Conservation (phyloP, 1,140 invertebrate genomes). For the Mactra quadrangularis region DNA sequence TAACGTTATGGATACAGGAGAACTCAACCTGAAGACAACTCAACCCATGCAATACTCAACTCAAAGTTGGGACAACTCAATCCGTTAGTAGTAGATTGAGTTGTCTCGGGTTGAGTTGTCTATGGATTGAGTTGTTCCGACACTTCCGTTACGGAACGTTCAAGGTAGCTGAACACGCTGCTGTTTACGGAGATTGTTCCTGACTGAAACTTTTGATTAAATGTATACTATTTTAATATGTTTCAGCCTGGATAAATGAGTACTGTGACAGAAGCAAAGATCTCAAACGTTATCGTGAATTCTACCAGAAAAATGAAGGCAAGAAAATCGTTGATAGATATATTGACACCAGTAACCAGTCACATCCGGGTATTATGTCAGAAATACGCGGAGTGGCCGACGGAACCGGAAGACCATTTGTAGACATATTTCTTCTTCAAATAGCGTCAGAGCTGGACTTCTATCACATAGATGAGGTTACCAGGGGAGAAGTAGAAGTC, state of each 20-base stretch:
- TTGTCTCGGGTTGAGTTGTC: too few relatives aligned
- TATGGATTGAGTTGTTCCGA: too few relatives aligned
- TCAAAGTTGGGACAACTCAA: too few relatives aligned
- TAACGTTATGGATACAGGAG: too few relatives aligned
- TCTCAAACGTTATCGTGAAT: background rate
- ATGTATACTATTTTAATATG: too few relatives aligned
- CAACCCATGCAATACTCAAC: too few relatives aligned
- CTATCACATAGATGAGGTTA: background rate
- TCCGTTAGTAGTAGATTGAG: too few relatives aligned
- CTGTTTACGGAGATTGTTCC: too few relatives aligned
- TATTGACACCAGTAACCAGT: background rate
- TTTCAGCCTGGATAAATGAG: constrained; percentile 19
- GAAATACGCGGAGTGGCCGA: constrained; percentile 24
- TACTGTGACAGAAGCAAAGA: background rate
- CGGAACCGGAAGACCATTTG: background rate
- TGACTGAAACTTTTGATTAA: too few relatives aligned
- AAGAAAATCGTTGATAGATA: background rate
- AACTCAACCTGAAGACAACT: too few relatives aligned
- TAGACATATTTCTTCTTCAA: constrained; percentile 24
- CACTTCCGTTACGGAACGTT: too few relatives aligned
- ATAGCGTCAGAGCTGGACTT: constrained; percentile 7
- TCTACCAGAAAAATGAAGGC: background rate
- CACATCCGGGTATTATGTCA: background rate
- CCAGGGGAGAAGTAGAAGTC: background rate
- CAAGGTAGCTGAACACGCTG: too few relatives aligned